Conservation (phyloP, 2,113 vertebrate species). For the Struthidea cinerea region DNA sequence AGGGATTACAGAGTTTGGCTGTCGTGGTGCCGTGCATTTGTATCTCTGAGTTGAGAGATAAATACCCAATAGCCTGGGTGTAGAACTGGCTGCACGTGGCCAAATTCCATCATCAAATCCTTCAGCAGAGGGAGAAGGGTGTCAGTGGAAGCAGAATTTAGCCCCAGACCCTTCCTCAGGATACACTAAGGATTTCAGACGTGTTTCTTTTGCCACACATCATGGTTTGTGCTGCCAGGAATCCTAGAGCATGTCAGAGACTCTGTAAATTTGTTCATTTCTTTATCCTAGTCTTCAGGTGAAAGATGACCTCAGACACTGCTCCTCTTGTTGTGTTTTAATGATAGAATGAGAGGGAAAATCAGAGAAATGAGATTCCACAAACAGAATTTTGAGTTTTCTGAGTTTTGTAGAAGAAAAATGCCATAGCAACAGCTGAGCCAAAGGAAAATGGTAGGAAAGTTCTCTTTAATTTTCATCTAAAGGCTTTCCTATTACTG, state of each 20-base stretch:
- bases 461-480: neutral
- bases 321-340: neutral
- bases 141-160: neutral
- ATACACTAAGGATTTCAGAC: neutral
- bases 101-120: neutral
- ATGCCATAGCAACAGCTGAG: neutral
- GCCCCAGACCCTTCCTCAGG: neutral
- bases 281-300: neutral
- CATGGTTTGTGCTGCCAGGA: neutral
- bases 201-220: neutral
- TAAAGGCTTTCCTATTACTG: neutral
- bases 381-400: neutral
- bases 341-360: neutral
- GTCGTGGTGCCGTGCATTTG: fast-evolving
- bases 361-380: neutral
- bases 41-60: fast-evolving
- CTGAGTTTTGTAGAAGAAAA: neutral
- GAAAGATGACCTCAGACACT: neutral
- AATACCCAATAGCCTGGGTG: neutral
- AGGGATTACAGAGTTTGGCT: neutral
- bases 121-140: neutral
- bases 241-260: fast-evolving
- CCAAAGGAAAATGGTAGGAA: neutral
- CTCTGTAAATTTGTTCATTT: neutral
- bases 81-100: neutral